phyloP scores from a whole-genome alignment of 1,140 invertebrate species.

The Halictus rubicundus region DNA sequence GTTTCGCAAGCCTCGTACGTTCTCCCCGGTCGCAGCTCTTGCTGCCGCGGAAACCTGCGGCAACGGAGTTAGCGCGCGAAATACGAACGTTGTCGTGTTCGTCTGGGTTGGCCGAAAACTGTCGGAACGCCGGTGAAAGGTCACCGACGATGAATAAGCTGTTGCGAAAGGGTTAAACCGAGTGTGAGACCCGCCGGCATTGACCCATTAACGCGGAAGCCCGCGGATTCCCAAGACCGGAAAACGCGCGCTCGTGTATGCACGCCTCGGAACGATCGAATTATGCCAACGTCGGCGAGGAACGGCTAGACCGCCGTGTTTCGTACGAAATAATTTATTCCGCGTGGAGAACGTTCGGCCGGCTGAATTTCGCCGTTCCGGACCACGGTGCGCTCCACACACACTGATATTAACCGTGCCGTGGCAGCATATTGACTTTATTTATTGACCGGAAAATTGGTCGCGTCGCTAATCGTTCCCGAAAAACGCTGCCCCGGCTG shows the following conservation, averaged over 20 bases:
- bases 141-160: slow-evolving; percentile 24
- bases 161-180: slow-evolving; percentile 18
- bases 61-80: no score
- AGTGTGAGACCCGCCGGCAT: slow-evolving; percentile 9
- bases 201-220: slow-evolving; percentile 25
- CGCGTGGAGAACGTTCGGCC: background rate
- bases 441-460: background rate
- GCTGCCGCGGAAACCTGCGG: no score
- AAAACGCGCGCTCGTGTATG: background rate
- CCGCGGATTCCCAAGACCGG: background rate
- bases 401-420: background rate
- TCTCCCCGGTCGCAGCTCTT: no score
- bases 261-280: background rate
- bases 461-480: background rate
- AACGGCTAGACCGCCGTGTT: background rate
- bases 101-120: no score
- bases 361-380: background rate
- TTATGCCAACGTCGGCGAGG: background rate
- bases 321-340: slow-evolving; percentile 4
- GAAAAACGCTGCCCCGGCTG: no score
- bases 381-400: background rate
- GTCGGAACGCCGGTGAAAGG: slow-evolving; percentile 8
- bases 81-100: no score
- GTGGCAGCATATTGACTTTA: background rate
- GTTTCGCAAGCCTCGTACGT: no score